Evolutionary conservation across 1,140 invertebrate species (phyloP).

Genomic region (Riptortus pedestris): DNA sequence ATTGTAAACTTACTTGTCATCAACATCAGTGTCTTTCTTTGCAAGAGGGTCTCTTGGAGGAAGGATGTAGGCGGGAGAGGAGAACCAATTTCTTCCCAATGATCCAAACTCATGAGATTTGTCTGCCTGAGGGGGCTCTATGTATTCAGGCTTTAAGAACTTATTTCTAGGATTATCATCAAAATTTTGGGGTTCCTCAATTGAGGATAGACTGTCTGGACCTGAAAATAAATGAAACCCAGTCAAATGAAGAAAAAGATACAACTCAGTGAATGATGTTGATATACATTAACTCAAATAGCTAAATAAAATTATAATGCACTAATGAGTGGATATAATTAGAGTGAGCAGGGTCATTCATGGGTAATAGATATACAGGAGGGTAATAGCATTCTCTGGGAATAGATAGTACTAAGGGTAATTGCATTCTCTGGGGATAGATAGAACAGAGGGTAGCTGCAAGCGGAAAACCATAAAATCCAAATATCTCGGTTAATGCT

Average conservation of each 20-base stretch:
- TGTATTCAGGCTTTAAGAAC: background rate
- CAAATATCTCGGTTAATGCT: too few species aligned
- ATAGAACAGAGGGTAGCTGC: too few species aligned
- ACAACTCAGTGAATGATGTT: background rate
- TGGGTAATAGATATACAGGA: too few species aligned
- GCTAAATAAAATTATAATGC: background rate
- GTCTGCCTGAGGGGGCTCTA: background rate
- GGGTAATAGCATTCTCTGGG: too few species aligned
- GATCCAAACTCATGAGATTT: too few species aligned
- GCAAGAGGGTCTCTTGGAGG: too few species aligned
- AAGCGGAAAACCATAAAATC: too few species aligned
- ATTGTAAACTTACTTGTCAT: background rate
- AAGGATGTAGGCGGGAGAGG: too few species aligned
- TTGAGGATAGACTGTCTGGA: background rate
- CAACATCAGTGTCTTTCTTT: background rate
- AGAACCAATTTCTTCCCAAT: too few species aligned
- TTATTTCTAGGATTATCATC: slow-evolving; percentile 9
- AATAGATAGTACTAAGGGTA: too few species aligned
- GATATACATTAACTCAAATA: background rate
- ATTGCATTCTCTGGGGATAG: too few species aligned
- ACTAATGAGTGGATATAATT: background rate
- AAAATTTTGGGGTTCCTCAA: background rate
- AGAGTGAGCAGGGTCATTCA: background rate
- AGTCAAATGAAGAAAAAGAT: background rate
- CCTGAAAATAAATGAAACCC: background rate